Conservation (phyloP, 2,888 invertebrate genomes). For the Trichopoda pennipes region DNA sequence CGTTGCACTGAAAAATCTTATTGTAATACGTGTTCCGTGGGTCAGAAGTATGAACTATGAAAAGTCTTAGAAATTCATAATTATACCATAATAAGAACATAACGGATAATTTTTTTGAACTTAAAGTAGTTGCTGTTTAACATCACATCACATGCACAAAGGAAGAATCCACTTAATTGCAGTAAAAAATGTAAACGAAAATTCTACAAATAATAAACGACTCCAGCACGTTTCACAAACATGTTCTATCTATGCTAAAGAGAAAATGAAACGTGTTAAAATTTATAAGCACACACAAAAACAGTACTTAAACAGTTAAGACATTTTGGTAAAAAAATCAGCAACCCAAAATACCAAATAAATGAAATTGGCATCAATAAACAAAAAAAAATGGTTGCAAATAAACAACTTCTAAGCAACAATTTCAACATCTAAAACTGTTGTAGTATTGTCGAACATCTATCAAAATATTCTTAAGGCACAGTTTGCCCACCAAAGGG, state of each 20-base stretch:
- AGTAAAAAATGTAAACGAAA: conserved; percentile 3
- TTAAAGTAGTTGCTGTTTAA: conserved; percentile 21
- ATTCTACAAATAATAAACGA: conserved; percentile 55
- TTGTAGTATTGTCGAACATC: too few relatives aligned
- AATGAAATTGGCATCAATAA: too few relatives aligned
- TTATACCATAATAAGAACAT: conserved; percentile 40
- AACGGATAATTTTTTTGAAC: conserved; percentile 7
- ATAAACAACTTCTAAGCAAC: too few relatives aligned
- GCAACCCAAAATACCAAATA: not conserved
- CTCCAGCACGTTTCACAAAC: conserved; percentile 67
- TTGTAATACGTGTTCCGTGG: conserved; percentile 11
- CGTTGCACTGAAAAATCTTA: too few relatives aligned
- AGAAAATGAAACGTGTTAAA: conserved; percentile 53
- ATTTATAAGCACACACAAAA: not conserved
- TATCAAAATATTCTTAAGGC: too few relatives aligned
- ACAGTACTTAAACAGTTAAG: conserved; percentile 19
- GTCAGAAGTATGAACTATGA: too few relatives aligned
- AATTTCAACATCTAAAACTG: too few relatives aligned
- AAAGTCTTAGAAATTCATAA: not conserved
- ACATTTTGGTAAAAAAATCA: conserved; percentile 8
- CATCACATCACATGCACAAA: conserved; percentile 9
- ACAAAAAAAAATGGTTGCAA: too few relatives aligned
- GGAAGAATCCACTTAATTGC: conserved; percentile 32
- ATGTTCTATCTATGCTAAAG: conserved; percentile 66
- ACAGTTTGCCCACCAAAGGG: too few relatives aligned